A percentile compares a stretch with the other conserved stretches of the same genome.
Evolutionary conservation across 2,888 invertebrate species (phyloP).

Genomic region (Archips xylosteana): DNA sequence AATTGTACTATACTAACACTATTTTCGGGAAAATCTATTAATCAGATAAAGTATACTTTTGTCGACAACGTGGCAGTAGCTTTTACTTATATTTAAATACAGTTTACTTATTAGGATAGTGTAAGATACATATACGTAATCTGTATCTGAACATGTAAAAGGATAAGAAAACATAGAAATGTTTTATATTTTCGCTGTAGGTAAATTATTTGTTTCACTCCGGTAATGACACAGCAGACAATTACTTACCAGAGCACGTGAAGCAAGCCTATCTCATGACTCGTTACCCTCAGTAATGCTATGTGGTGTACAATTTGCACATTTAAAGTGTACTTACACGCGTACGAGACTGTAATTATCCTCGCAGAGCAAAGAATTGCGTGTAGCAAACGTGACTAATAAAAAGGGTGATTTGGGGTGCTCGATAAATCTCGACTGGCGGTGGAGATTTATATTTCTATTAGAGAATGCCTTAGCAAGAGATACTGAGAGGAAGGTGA

Average conservation of each 20-base stretch:
- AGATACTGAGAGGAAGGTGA: conserved; percentile 46
- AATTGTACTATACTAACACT: no score
- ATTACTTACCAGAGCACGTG: conserved; percentile 2
- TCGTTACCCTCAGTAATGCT: conserved; percentile 12
- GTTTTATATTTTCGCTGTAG: neutral
- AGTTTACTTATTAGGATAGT: no score
- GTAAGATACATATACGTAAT: neutral
- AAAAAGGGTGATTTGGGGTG: conserved; percentile 69
- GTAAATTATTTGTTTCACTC: neutral
- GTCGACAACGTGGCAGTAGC: no score
- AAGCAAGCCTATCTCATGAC: conserved; percentile 12
- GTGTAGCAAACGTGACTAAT: conserved; percentile 76
- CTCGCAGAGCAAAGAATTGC: conserved; percentile 59
- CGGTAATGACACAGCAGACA: neutral
- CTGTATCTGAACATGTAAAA: neutral
- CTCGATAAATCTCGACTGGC: conserved; percentile 69
- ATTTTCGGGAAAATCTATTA: no score
- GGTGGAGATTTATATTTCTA: conserved; percentile 78
- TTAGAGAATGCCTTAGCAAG: conserved; percentile 60
- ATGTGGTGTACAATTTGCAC: conserved; percentile 32
- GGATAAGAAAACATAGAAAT: neutral
- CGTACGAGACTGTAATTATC: conserved; percentile 28
- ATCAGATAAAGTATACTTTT: no score
- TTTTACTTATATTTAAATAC: no score
- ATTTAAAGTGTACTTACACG: conserved; percentile 14